Base-by-base conservation (phyloP, 2,888 invertebrate species). In the Erebia epiphron region DNA sequence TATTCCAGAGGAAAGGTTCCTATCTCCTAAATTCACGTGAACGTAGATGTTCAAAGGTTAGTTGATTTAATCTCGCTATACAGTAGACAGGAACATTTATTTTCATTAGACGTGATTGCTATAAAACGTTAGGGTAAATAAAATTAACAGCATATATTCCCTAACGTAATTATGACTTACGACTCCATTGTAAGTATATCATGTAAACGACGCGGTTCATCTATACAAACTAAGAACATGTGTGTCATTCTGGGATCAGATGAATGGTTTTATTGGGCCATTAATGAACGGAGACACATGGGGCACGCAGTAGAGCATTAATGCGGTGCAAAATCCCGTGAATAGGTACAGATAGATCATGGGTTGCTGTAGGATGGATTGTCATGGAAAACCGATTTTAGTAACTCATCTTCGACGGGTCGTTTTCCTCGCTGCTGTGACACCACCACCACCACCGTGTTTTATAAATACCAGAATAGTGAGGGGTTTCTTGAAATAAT, bases 191-290 rank as follows among this genome's bases (percentile, higher is more conserved):
- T 18, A 54, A 10, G 16, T 16, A 16, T 18, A 18, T 9, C 21
- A 49, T 63, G 49, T 52, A 50, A 64, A 54, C 41, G 52, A 54
- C 35, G 64, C 26, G 41, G 52, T 64, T 60, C 41, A 58, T 46
- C 46, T 16, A n/a, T 62, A 16, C 21, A 64, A 58, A 58, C 57
- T 70, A 54, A 52, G 64, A 54, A 64, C 65, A 66, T 70, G 61
- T 56, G 62, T 70, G 65, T 54, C 63, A 63, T 63, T 49, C 41
- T 16, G 41, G 18, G 65, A 70, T 70, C 65, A 61, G 54, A 70
- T 54, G 66, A 70, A 70, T 70, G 66, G 63, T 58, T 66, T 60
- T 54, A 69, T 70, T 26, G 58, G 69, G 50, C 49, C 21, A 64
- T 66, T 61, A 66, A 70, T 58, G 41, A 43, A 14, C 18, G 10